Conservation (phyloP, 2,888 invertebrate genomes). For the Caenorhabditis panamensis region DNA sequence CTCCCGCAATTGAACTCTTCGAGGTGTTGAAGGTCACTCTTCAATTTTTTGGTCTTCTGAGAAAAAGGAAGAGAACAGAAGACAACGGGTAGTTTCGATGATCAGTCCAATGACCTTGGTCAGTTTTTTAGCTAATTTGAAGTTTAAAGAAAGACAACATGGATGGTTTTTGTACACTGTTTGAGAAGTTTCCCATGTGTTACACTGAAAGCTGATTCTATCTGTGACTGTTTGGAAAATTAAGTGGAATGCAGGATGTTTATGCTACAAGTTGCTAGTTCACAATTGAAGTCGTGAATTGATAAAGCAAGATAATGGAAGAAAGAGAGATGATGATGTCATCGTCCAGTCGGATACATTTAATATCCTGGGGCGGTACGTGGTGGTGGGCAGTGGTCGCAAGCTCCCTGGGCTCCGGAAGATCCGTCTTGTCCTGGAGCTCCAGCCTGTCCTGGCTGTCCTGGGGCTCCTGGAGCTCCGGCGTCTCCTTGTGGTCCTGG, state of each 20-base stretch:
- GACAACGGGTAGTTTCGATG: not conserved
- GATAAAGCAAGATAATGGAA: constrained; percentile 60
- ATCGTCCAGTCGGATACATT: constrained; percentile 40
- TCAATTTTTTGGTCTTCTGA: not conserved
- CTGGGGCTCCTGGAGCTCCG: constrained; percentile 66
- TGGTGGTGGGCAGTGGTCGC: constrained; percentile 72
- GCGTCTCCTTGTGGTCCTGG: constrained; percentile 65
- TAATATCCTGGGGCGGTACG: constrained; percentile 69
- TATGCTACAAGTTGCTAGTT: constrained; percentile 52
- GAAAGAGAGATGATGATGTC: constrained; percentile 33
- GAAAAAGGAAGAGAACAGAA: not conserved
- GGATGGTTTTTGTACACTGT: not conserved
- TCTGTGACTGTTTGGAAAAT: not conserved
- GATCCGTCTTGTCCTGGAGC: constrained; percentile 61
- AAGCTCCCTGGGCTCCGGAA: constrained; percentile 64
- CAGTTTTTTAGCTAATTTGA: not conserved
- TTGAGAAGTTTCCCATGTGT: not conserved
- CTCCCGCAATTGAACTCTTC: not conserved
- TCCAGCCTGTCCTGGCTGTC: constrained; percentile 64
- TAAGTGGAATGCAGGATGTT: constrained; percentile 35
- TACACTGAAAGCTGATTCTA: not conserved
- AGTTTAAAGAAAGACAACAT: not conserved
- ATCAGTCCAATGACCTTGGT: not conserved
- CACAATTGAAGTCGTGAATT: constrained; percentile 48
- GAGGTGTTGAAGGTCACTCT: too few species aligned